Percentiles rank a stretch among this genome's conserved stretches.
phyloP scores from a whole-genome alignment of 2,113 vertebrate genomes.

The Benitochromis conjunctus region DNA sequence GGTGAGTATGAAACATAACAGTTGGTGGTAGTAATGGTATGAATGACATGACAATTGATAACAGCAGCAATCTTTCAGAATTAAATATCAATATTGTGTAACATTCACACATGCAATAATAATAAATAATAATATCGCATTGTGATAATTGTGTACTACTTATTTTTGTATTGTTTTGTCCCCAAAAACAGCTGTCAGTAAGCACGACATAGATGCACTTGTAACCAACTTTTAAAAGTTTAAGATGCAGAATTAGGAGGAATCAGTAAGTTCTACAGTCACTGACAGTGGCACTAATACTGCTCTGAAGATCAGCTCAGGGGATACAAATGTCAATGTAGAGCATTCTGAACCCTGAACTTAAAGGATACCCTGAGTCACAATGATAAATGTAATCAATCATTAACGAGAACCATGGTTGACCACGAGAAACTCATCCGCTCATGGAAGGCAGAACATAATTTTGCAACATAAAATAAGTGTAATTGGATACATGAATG shows the following conservation, averaged over 20 bases:
- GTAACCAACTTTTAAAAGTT: not conserved
- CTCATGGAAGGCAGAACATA: not conserved
- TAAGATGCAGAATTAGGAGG: not conserved
- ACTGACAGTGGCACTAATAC: rapidly evolving
- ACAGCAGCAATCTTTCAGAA: rapidly evolving
- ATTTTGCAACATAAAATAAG: not conserved
- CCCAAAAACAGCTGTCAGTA: not conserved
- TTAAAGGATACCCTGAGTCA: not conserved
- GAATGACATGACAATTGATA: not conserved
- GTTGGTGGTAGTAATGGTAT: not conserved
- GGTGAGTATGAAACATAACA: not conserved
- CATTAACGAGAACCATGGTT: not conserved
- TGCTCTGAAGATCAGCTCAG: not conserved
- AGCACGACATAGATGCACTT: not conserved
- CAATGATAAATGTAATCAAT: not conserved
- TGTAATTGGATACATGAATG: not conserved
- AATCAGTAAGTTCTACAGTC: not conserved
- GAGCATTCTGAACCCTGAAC: not conserved
- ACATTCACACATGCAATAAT: not conserved
- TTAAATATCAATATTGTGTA: not conserved
- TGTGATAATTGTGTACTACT: too few species aligned
- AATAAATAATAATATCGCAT: too few species aligned
- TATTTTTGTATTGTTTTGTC: not conserved
- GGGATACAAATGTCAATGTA: not conserved
- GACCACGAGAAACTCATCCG: not conserved